Base-by-base conservation (phyloP, 2,888 invertebrate species). In the Anarsia innoxiella region DNA sequence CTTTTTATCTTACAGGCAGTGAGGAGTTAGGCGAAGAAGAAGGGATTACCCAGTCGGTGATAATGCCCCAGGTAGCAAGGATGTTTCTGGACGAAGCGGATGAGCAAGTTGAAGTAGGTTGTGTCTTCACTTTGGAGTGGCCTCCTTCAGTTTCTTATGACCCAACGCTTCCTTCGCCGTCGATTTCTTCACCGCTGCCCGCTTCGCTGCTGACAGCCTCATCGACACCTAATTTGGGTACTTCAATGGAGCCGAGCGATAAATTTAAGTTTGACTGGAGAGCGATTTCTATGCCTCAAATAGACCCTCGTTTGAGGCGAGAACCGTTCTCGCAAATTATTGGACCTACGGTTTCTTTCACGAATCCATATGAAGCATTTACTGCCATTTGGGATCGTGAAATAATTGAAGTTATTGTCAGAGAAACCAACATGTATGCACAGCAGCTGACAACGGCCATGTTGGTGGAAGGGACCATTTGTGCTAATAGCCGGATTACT, bases 361-460 rank as follows among this genome's bases (percentile, higher is more conserved):
- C 2, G 28, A 44, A 45, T 27, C 49, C 53, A 2, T 54, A 50
- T 31, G 46, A 46, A 15, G 33, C 42, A 28, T 58, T 56, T 32
- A 27, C 39, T 36, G 40, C 37, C 12, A 58, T 58, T 44, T 59
- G 57, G 58, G 47, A 56, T 47, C 42, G 41, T 1, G 14, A 42
- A 36, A 39, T 53, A 10, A 57, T 61, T 52, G 45, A 53, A 39
- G 14, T 42, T 19, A 55, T 59, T 12, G 51, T 19, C 5, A 3
- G 8, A 3, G 50, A 51, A 23, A 56, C 56, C 0, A 59, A 57
- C 27, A 36, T 16, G 11, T 56, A 59, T 34, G 55, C 54, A 10
- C 51, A 58, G 39, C 38, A 53, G 32, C 2, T 48, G 5, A 45
- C 45, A 12, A 8, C 28, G 1, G 15, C 40, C 15, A 32, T 6